A percentile compares a stretch with the other conserved stretches of the same genome.
Conservation (phyloP, 1,140 invertebrate genomes). For the Leptestheria dahalacensis region DNA sequence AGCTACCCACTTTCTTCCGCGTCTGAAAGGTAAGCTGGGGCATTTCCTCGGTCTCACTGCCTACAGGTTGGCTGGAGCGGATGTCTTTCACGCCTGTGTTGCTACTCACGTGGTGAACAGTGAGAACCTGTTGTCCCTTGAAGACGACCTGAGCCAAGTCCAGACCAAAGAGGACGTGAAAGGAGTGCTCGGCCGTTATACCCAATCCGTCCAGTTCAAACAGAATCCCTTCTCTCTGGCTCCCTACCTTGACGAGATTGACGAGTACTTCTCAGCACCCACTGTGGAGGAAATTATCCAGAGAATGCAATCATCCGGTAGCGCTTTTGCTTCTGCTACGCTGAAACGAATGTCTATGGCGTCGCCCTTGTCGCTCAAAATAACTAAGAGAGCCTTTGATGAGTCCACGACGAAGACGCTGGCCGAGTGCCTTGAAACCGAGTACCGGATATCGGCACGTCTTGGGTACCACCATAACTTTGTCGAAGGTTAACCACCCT, state of each 20-base stretch:
- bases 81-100: not conserved
- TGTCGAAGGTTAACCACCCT: not conserved
- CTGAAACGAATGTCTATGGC: not conserved
- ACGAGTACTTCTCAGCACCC: not conserved
- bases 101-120: not conserved
- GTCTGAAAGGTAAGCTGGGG: not conserved
- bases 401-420: not conserved
- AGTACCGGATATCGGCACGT: not conserved
- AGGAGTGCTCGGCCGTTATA: not conserved
- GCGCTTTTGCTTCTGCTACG: not conserved
- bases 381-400: not conserved
- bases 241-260: not conserved
- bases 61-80: not conserved
- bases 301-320: not conserved
- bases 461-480: not conserved
- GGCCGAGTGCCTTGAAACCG: not conserved
- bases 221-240: not conserved
- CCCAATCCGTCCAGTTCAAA: not conserved
- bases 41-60: not conserved
- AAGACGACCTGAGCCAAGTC: not conserved
- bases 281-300: not conserved
- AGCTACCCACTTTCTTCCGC: not conserved
- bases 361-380: not conserved
- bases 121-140: not conserved
- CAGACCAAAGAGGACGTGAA: not conserved